A percentile compares a stretch with the other conserved stretches of the same genome.
Conservation (phyloP, 2,888 invertebrate genomes). For the Galeruca laticollis region DNA sequence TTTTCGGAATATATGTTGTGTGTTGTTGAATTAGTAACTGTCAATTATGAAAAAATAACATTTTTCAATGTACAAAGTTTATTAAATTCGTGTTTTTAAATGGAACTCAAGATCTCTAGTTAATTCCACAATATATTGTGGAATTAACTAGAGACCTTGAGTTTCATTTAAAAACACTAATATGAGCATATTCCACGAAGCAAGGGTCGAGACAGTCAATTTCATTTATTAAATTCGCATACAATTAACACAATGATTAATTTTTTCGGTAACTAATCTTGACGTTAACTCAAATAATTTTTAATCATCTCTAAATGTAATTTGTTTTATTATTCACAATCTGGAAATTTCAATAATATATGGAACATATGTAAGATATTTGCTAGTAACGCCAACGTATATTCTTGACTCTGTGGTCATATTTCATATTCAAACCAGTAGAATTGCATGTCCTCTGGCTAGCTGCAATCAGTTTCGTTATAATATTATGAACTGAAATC, state of each 20-base stretch:
- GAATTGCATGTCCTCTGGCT: conserved; percentile 25
- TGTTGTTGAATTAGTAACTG: neutral
- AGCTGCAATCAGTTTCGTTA: conserved; percentile 20
- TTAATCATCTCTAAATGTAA: conserved; percentile 3
- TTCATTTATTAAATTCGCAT: no score
- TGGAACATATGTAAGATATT: conserved; percentile 16
- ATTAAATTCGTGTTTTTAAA: no score
- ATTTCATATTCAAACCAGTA: conserved; percentile 24
- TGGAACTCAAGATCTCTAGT: no score
- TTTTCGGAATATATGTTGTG: no score
- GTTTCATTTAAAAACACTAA: no score
- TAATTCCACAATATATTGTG: no score
- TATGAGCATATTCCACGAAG: no score
- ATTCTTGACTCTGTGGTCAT: conserved; percentile 14
- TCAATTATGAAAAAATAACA: neutral
- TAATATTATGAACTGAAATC: conserved; percentile 23
- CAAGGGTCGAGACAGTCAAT: no score
- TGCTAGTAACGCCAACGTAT: conserved; percentile 22
- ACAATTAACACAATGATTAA: neutral
- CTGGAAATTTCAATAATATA: conserved; percentile 6
- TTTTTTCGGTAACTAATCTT: neutral
- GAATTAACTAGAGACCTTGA: no score
- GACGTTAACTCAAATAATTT: conserved; percentile 1
- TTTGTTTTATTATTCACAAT: conserved; percentile 9
- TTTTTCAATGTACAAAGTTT: no score